phyloP scores from a whole-genome alignment of 2,113 vertebrate genomes.

The Phaetusa simplex region DNA sequence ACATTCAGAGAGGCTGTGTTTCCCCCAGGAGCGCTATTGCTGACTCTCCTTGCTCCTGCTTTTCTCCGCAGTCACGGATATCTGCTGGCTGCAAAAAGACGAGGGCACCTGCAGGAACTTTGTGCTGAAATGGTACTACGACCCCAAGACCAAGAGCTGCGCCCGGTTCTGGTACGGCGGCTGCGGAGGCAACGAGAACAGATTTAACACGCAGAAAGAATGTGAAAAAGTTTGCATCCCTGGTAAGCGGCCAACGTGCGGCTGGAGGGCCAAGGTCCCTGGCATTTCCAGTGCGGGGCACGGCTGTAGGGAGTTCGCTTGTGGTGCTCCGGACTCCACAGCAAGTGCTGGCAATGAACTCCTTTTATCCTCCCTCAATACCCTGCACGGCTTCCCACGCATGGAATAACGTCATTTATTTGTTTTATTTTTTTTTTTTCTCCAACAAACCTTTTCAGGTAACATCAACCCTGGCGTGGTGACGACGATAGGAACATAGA shows the following conservation, averaged over 20 bases:
- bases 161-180: conserved; percentile 93
- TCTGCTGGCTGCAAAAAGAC: conserved; percentile 83
- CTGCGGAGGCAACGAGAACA: conserved; percentile 91
- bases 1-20: neutral
- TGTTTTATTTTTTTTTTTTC: neutral
- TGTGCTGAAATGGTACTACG: conserved; percentile 87
- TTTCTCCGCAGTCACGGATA: conserved; percentile 58
- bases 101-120: conserved; percentile 85
- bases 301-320: neutral
- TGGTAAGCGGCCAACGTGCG: conserved; percentile 55
- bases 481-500: conserved; percentile 80
- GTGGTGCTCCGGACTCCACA: neutral
- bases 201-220: conserved; percentile 84
- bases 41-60: neutral
- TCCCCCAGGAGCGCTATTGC: neutral
- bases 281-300: accelerated
- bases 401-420: neutral
- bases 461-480: conserved; percentile 63
- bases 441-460: conserved; percentile 51
- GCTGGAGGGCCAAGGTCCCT: neutral
- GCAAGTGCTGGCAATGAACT: neutral
- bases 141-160: conserved; percentile 78
- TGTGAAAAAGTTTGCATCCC: conserved; percentile 84
- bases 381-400: neutral
- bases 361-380: neutral